A percentile compares a stretch with the other conserved stretches of the same genome.
These are phyloP conservation scores for Ophioderma brevispina DNA, from an alignment of 35 echinoderm and acorn worm genomes.

Conservation along the genomic window DNA sequence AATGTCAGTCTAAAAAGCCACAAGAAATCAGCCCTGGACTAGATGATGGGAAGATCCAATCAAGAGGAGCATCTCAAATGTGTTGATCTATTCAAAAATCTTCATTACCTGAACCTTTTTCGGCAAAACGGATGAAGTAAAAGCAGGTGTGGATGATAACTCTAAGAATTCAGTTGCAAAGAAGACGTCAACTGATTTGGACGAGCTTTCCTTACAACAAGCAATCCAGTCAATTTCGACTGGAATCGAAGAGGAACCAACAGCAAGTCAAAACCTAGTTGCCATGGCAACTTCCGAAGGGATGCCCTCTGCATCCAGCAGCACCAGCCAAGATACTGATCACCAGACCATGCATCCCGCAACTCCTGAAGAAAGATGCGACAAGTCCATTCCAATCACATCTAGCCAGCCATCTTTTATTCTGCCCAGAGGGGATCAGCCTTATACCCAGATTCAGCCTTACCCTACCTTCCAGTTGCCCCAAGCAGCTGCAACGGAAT, in stretches of 20 bases:
- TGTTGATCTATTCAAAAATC: no score
- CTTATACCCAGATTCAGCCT: not conserved
- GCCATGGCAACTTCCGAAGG: no score
- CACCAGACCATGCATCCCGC: not conserved
- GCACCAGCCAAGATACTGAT: not conserved
- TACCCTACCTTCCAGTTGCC: not conserved
- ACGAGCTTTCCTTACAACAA: not conserved
- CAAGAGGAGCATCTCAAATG: no score
- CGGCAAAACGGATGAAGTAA: not conserved
- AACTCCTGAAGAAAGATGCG: not conserved
- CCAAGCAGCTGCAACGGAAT: not conserved
- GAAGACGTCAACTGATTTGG: not conserved
- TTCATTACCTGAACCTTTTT: no score
- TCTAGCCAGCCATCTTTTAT: not conserved
- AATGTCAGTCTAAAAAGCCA: conserved; percentile 49
- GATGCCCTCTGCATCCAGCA: no score
- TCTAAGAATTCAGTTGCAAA: not conserved
- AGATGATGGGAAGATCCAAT: conserved; percentile 1
- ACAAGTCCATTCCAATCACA: not conserved
- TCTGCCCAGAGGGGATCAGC: not conserved
- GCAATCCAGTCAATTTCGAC: not conserved
- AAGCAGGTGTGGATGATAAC: not conserved
- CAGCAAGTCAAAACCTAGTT: no score
- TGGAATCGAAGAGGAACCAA: no score
- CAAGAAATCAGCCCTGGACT: conserved; percentile 39